Evolutionary conservation across 2,888 invertebrate species (phyloP), one percentile per base, ranked within the genome.

Genomic region (Dilophus febrilis): DNA sequence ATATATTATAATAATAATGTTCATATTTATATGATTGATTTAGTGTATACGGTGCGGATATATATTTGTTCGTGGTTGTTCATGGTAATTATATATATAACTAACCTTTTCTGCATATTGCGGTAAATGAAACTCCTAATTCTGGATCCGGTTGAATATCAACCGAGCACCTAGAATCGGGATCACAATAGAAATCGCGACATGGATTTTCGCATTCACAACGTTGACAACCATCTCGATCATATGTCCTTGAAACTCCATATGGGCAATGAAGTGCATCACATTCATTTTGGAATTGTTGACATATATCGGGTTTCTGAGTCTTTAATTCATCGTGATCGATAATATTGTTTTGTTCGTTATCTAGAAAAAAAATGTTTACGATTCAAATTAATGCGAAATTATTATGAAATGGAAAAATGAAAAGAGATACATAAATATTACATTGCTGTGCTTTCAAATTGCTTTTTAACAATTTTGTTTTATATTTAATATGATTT

Each of bases 181-280:
- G 64, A 0, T 70, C 66, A 51, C 88, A 88, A 8, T 53, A 45
- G 40, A 68, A 58, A 8, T 56, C 56, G 28, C 67, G 65, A 54
- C 90, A 90, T 0, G 87, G 87, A 60, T 87, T 74, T 37, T 71
- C 66, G 51, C 83, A 84, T 27, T 69, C 64, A 59, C 88, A 90
- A 29, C 71, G 67, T 45, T 72, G 71, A 58, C 88, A 88, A 32
- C 74, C 73, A 33, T 68, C 55, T 38, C 61, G 51, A 51, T 71
- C 74, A 1, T 73, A 66, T 46, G 64, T 71, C 17, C 74, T 70
- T 42, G 74, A 71, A 3, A 77, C 60, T 7, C 85, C 86, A 52
- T 78, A 81, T 4, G 75, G 71, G 59, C 88, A 90, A 11, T 68
- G 69, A 13, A 79, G 54, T 1, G 60, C 58, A 1, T 58, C 58